phyloP scores from a whole-genome alignment of 2,797 vertebrate species.

The Parauchenoglanis punctatus region DNA sequence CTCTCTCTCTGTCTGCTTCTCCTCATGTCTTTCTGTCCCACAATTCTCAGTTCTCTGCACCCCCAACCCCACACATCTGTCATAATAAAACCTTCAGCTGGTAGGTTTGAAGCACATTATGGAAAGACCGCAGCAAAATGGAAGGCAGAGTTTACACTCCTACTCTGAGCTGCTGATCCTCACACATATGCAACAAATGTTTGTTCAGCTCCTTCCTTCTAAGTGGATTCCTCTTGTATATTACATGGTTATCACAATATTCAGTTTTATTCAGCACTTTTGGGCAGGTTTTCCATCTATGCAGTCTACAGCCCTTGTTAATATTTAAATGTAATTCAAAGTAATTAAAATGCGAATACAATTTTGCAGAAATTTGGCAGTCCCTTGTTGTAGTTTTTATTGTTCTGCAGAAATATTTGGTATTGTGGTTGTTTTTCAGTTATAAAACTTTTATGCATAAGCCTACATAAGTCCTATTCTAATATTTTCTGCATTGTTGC shows the following conservation, averaged over 20 bases:
- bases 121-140: conserved; percentile 37
- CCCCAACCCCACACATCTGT: conserved; percentile 49
- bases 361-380: neutral
- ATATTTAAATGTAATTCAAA: neutral
- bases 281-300: neutral
- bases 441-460: neutral
- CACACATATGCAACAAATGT: conserved; percentile 15
- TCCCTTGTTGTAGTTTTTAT: neutral
- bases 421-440: neutral
- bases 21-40: conserved; percentile 17
- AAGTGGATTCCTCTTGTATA: neutral
- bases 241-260: neutral
- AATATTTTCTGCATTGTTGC: neutral
- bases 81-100: conserved; percentile 54
- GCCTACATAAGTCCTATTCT: neutral
- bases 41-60: conserved; percentile 10
- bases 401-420: neutral
- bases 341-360: neutral
- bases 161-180: conserved; percentile 20
- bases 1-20: conserved; percentile 10
- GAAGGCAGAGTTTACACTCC: conserved; percentile 35
- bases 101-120: conserved; percentile 39
- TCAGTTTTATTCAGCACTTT: neutral
- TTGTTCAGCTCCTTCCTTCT: conserved; percentile 3
- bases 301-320: neutral